Conservation (phyloP, 1,140 invertebrate genomes). For the Drosophila virilis region DNA sequence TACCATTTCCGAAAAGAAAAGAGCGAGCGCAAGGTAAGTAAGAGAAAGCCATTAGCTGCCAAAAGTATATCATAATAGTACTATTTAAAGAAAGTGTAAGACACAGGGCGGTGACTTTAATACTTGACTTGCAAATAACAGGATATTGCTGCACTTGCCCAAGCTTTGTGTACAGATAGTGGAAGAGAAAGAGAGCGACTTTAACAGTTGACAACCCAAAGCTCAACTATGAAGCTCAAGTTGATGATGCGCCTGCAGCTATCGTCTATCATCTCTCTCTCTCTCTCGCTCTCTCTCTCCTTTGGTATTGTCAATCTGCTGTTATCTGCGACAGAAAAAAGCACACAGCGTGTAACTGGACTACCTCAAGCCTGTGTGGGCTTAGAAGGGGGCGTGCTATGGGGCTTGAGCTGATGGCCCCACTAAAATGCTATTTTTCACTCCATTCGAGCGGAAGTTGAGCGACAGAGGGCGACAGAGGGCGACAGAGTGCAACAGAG, state of each 20-base stretch:
- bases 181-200: conserved; percentile 20
- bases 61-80: neutral
- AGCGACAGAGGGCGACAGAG: conserved; percentile 59
- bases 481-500: conserved; percentile 46
- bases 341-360: conserved; percentile 13
- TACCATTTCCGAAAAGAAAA: too few relatives aligned
- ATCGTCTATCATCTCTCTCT: neutral
- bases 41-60: too few relatives aligned
- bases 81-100: neutral
- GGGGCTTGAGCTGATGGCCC: conserved; percentile 48
- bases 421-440: conserved; percentile 81
- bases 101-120: neutral
- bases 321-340: conserved; percentile 29
- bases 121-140: neutral
- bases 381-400: too few relatives aligned
- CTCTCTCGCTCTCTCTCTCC: neutral
- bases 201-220: conserved; percentile 52
- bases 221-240: conserved; percentile 41
- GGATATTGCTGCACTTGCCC: neutral
- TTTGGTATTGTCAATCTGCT: conserved; percentile 59
- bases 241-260: conserved; percentile 39
- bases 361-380: conserved; percentile 12
- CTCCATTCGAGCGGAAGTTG: conserved; percentile 79
- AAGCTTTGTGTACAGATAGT: neutral
- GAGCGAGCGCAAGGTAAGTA: too few relatives aligned